These are phyloP conservation scores for Pomatorhinus ruficollis DNA, from an alignment of 2,113 vertebrate genomes.

Conservation along the genomic window DNA sequence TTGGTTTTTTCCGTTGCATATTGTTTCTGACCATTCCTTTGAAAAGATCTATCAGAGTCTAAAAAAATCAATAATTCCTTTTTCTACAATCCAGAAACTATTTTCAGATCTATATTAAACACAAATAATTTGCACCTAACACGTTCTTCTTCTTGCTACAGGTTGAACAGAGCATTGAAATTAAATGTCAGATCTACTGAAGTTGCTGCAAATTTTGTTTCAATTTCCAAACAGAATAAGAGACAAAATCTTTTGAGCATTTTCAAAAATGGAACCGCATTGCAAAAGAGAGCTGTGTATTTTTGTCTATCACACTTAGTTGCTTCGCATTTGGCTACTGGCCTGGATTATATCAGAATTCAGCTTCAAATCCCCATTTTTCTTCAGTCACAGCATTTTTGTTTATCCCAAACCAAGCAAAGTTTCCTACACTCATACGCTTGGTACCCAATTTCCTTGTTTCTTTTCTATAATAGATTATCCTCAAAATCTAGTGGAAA, in stretches of 20 bases:
- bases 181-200: background rate
- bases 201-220: background rate
- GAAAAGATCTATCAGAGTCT: background rate
- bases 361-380: background rate
- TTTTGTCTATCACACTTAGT: background rate
- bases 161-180: background rate
- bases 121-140: background rate
- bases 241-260: background rate
- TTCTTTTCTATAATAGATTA: background rate
- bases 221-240: background rate
- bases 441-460: background rate
- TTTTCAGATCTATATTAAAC: background rate
- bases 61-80: background rate
- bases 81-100: background rate
- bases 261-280: conserved; percentile 1
- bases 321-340: conserved; percentile 15
- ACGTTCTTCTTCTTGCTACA: background rate
- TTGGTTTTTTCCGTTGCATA: background rate
- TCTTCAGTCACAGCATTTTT: background rate
- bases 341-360: background rate
- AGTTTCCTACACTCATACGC: background rate
- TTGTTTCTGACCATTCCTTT: background rate
- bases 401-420: background rate
- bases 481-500: background rate
- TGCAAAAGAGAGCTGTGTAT: background rate